phyloP scores from a whole-genome alignment of 1,140 invertebrate species.

The Yoshiicerus persimilis region DNA sequence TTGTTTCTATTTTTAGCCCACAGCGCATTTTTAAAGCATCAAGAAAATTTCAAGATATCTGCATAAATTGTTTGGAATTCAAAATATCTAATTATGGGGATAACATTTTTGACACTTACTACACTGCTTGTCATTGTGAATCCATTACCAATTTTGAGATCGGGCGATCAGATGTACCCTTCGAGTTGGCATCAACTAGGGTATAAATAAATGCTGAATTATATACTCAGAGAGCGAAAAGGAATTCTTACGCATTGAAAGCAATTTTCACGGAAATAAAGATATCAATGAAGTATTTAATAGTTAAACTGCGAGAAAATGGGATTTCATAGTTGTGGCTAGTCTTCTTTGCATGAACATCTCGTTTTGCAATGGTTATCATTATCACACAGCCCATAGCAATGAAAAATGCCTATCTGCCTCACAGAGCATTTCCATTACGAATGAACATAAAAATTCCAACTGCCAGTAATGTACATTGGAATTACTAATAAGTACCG shows the following conservation, averaged over 20 bases:
- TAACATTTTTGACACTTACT: too few relatives aligned
- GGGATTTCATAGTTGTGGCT: background rate
- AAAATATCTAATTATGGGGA: too few relatives aligned
- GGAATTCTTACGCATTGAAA: background rate
- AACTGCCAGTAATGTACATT: background rate
- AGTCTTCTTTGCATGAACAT: background rate
- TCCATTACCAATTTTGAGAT: too few relatives aligned
- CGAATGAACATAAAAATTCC: background rate
- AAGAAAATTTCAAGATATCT: too few relatives aligned
- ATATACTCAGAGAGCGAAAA: background rate
- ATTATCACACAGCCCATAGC: background rate
- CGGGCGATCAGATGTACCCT: too few relatives aligned
- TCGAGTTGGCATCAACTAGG: too few relatives aligned
- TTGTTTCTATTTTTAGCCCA: too few relatives aligned
- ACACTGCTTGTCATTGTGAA: too few relatives aligned
- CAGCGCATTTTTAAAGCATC: too few relatives aligned
- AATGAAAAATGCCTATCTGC: background rate
- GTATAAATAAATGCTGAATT: background rate
- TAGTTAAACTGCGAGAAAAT: background rate
- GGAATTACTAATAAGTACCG: background rate
- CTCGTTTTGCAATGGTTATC: background rate
- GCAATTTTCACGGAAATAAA: background rate
- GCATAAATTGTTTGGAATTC: too few relatives aligned
- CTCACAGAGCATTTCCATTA: background rate
- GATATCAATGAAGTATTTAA: background rate